phyloP scores from a whole-genome alignment of 2,113 vertebrate species.

The Marcusenius ussheri region DNA sequence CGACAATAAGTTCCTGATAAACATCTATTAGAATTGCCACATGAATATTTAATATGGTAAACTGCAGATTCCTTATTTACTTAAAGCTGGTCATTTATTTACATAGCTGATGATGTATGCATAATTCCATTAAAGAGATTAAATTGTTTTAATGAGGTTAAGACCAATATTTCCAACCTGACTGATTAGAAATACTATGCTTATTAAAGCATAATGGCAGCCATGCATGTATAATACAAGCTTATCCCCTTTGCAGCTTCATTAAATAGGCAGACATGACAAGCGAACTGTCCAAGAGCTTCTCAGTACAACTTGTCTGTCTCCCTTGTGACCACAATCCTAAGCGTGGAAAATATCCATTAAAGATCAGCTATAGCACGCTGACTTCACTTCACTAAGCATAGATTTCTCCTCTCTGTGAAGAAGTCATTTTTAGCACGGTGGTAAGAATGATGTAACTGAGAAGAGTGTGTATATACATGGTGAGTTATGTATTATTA shows the following conservation, averaged over 20 bases:
- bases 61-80: constrained; percentile 54
- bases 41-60: constrained; percentile 49
- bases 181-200: neutral
- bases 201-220: neutral
- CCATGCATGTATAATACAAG: neutral
- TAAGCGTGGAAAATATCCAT: neutral
- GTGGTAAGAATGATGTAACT: neutral
- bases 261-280: neutral
- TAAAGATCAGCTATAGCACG: neutral
- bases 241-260: neutral
- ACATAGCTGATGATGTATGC: constrained; percentile 50
- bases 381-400: neutral
- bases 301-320: neutral
- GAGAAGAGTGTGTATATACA: neutral
- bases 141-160: constrained; percentile 19
- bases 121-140: constrained; percentile 22
- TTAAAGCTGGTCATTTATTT: constrained; percentile 57
- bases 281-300: too few relatives aligned
- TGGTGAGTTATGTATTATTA: neutral
- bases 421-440: neutral
- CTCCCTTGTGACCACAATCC: neutral
- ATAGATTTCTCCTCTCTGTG: neutral
- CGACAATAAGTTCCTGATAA: constrained; percentile 56
- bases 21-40: constrained; percentile 45
- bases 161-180: neutral